Evolutionary conservation across 2,888 invertebrate genomes (phyloP).

Genomic region (Dioctria linearis): DNA sequence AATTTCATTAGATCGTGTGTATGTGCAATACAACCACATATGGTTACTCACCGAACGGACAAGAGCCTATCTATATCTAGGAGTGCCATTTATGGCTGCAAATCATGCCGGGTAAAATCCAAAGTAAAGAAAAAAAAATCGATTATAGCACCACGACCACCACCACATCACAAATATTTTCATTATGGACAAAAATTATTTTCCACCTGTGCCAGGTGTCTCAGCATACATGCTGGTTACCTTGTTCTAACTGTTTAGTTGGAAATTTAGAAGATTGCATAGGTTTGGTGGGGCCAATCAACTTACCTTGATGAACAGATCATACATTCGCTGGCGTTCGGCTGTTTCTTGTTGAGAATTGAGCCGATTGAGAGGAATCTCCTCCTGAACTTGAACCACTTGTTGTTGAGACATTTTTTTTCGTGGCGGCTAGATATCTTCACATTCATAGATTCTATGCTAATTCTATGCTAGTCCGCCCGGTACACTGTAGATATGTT

Average conservation of each 20-base stretch:
- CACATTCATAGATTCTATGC: no score
- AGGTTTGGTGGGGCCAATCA: neutral
- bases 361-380: slow-evolving; percentile 55
- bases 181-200: neutral
- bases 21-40: no score
- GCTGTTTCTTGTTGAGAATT: slow-evolving; percentile 43
- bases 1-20: neutral
- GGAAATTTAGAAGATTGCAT: neutral
- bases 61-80: neutral
- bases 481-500: no score
- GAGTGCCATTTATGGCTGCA: no score
- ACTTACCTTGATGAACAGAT: slow-evolving; percentile 55
- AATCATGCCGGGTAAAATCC: neutral
- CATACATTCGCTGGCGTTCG: slow-evolving; percentile 48
- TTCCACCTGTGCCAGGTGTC: slow-evolving; percentile 23
- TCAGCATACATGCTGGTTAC: no score
- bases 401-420: slow-evolving; percentile 41
- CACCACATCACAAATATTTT: no score
- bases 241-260: slow-evolving; percentile 3
- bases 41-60: neutral
- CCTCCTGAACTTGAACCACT: slow-evolving; percentile 47
- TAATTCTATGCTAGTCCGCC: no score
- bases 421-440: neutral
- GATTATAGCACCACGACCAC: neutral
- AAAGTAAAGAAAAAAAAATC: neutral